Percentiles rank a stretch among this genome's conserved stretches.
Evolutionary conservation across 2,113 vertebrate species (phyloP).

Genomic region (Ancistrus triradiatus): DNA sequence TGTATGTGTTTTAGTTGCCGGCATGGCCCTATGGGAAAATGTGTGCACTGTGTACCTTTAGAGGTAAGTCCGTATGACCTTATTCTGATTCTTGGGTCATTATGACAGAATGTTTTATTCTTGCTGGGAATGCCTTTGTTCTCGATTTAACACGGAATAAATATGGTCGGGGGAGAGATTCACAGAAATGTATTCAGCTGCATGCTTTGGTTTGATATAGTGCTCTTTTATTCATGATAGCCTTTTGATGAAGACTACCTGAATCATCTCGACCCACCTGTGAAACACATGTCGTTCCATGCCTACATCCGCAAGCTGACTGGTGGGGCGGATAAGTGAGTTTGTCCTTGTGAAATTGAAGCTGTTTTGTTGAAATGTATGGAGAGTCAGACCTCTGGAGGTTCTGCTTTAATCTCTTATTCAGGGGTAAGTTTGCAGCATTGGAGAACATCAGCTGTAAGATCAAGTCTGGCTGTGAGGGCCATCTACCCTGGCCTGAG

Average conservation of each 20-base stretch:
- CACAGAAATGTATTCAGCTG: too few relatives aligned
- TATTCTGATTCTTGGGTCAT: not conserved
- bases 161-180: too few relatives aligned
- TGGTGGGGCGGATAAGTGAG: conserved; percentile 95
- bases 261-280: conserved; percentile 95
- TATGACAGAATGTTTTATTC: too few relatives aligned
- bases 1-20: conserved; percentile 76
- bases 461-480: conserved; percentile 95
- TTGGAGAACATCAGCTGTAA: conserved; percentile 99
- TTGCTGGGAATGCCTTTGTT: too few relatives aligned
- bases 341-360: not conserved
- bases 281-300: conserved; percentile 99
- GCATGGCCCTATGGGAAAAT: conserved; percentile 90
- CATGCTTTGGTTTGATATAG: not conserved
- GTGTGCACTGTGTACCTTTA: conserved; percentile 93
- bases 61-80: conserved; percentile 74
- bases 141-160: too few relatives aligned
- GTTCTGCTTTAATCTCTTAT: not conserved
- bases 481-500: conserved; percentile 94
- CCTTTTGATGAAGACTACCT: conserved; percentile 98
- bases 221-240: conserved; percentile 58
- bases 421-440: conserved; percentile 94
- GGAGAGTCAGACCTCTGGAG: not conserved
- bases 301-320: conserved; percentile 98
- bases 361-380: too few relatives aligned